Evolutionary conservation across 1,140 invertebrate genomes (phyloP).

Genomic region (Steinernema feltiae): DNA sequence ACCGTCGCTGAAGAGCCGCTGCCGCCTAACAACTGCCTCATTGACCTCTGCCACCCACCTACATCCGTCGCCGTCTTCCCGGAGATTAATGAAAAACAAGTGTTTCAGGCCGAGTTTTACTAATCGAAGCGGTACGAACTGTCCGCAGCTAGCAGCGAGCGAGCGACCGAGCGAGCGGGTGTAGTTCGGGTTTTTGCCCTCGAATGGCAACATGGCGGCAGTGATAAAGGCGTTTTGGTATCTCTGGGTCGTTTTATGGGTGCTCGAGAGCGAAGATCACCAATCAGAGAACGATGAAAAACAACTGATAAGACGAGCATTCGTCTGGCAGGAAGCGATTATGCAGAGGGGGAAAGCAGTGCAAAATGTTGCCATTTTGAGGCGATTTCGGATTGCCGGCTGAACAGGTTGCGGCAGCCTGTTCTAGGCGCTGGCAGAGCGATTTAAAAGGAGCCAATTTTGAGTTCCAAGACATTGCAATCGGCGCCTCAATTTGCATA

Average conservation of each 20-base stretch:
- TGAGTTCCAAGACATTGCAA: not conserved
- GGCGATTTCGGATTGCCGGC: too few relatives aligned
- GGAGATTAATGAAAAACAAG: too few relatives aligned
- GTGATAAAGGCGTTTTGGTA: not conserved
- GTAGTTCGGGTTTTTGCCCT: not conserved
- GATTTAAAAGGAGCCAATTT: too few relatives aligned
- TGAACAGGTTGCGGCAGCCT: too few relatives aligned
- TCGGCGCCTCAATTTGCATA: not conserved
- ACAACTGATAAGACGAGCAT: not conserved
- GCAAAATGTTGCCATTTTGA: too few relatives aligned
- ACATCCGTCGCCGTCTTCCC: not conserved
- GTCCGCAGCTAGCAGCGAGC: not conserved
- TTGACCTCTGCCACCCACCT: not conserved
- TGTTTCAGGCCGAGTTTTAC: not conserved
- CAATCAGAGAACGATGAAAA: not conserved
- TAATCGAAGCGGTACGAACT: too few relatives aligned
- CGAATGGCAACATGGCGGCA: not conserved
- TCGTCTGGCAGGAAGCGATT: too few relatives aligned
- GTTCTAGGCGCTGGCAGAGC: too few relatives aligned
- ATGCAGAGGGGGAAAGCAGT: too few relatives aligned
- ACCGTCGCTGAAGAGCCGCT: not conserved
- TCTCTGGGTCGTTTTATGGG: too few relatives aligned
- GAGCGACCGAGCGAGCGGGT: not conserved
- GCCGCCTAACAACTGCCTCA: not conserved
- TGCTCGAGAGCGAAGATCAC: slow-evolving; percentile 4